phyloP scores from a whole-genome alignment of 1,140 invertebrate genomes.

The Prorops nasuta region DNA sequence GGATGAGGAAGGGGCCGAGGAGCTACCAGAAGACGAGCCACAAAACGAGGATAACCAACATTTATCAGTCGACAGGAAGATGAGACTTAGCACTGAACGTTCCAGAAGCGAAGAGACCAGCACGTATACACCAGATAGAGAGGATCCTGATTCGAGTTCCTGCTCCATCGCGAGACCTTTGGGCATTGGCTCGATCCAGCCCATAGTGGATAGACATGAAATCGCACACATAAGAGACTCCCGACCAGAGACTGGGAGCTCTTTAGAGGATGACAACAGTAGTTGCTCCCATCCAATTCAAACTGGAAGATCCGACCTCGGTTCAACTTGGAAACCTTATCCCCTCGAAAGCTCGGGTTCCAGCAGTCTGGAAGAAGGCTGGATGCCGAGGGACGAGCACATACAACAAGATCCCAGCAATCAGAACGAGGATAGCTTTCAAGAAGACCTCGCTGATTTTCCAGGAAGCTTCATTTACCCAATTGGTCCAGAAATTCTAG shows the following conservation, averaged over 20 bases:
- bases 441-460: constrained; percentile 73
- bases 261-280: constrained; percentile 60
- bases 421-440: constrained; percentile 65
- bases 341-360: constrained; percentile 77
- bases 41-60: constrained; percentile 6
- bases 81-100: constrained; percentile 46
- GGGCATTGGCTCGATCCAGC: constrained; percentile 67
- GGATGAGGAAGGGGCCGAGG: constrained; percentile 44
- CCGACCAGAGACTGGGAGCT: constrained; percentile 36
- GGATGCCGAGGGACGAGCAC: constrained; percentile 71
- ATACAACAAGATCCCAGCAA: constrained; percentile 63
- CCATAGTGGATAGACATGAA: constrained; percentile 49
- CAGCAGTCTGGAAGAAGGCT: constrained; percentile 79
- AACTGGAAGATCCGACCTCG: constrained; percentile 59
- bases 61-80: constrained; percentile 44
- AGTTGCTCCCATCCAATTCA: constrained; percentile 69
- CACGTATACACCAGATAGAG: constrained; percentile 55
- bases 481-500: constrained; percentile 67
- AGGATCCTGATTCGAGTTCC: constrained; percentile 76
- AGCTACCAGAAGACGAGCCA: constrained; percentile 50
- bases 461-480: constrained; percentile 71
- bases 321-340: constrained; percentile 77
- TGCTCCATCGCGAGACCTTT: constrained; percentile 75
- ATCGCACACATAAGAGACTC: constrained; percentile 42
- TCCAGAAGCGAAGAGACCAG: constrained; percentile 52